These are phyloP conservation scores for Brachyhypopomus gauderio DNA, from an alignment of 2,113 vertebrate species.

Conservation along the genomic window DNA sequence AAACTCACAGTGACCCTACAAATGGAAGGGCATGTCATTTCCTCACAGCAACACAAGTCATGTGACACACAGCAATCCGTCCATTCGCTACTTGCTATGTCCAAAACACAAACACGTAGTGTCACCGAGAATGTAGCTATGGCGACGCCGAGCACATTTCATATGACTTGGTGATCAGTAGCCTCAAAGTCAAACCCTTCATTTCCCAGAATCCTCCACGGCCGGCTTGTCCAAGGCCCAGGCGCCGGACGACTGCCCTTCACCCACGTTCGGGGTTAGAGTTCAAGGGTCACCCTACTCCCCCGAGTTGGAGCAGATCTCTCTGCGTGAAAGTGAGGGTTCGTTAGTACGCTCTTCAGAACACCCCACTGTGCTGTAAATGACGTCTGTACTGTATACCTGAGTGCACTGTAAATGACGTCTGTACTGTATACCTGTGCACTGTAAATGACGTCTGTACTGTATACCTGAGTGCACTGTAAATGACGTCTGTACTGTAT, in stretches of 20 bases:
- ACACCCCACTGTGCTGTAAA: conserved; percentile 44
- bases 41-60: background rate
- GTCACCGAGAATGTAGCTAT: conserved; percentile 2
- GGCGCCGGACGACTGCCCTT: conserved; percentile 75
- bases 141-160: conserved; percentile 29
- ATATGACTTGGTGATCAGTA: conserved; percentile 38
- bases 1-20: background rate
- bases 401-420: too few species aligned
- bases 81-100: background rate
- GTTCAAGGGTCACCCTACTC: conserved; percentile 84
- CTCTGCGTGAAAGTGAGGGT: conserved; percentile 99
- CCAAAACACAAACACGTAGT: background rate
- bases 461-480: too few species aligned
- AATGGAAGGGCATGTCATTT: background rate
- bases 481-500: too few species aligned
- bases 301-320: conserved; percentile 89
- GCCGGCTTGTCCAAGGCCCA: conserved; percentile 77
- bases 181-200: conserved; percentile 37
- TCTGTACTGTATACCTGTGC: too few species aligned
- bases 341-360: conserved; percentile 69
- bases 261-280: conserved; percentile 80
- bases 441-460: too few species aligned
- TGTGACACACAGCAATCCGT: background rate
- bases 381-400: background rate
- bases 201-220: conserved; percentile 73